Conservation (phyloP, 2,888 invertebrate species). For the Drosophila bunnanda region DNA sequence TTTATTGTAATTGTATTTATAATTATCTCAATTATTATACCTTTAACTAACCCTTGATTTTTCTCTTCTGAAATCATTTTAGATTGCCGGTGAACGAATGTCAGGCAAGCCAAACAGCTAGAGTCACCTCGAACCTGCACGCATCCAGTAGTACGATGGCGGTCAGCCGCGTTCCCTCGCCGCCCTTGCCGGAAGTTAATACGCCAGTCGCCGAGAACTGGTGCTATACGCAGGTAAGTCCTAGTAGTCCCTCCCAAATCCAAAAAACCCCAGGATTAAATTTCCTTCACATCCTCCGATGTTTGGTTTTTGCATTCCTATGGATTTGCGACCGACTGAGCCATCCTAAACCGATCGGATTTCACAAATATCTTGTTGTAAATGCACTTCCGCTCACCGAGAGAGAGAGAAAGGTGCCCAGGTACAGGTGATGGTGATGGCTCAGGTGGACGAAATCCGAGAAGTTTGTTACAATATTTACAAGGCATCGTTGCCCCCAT, state of each 20-base stretch:
- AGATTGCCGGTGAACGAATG: constrained; percentile 93
- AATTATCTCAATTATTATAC: background rate
- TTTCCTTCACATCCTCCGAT: constrained; percentile 41
- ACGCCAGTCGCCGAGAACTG: constrained; percentile 99
- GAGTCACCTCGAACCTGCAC: constrained; percentile 92
- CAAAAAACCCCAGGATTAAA: constrained; percentile 52
- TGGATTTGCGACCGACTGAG: constrained; percentile 56
- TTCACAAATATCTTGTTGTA: constrained; percentile 47
- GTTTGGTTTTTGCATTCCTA: constrained; percentile 63
- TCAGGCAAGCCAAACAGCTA: constrained; percentile 93
- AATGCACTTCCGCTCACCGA: constrained; percentile 60
- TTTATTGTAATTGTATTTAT: background rate
- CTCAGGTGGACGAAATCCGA: constrained; percentile 31
- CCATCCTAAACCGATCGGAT: constrained; percentile 48
- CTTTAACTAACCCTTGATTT: constrained; percentile 16
- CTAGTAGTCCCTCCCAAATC: background rate
- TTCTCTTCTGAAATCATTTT: constrained; percentile 84
- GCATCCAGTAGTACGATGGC: constrained; percentile 95
- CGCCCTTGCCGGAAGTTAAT: constrained; percentile 96
- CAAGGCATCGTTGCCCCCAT: background rate
- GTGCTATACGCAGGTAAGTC: constrained; percentile 98
- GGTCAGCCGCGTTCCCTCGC: constrained; percentile 98
- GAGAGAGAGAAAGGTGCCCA: constrained; percentile 2
- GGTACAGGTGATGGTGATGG: constrained; percentile 52
- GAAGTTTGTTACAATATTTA: constrained; percentile 6